Evolutionary conservation across 2,797 vertebrate genomes (phyloP).

Genomic region (Synaphobranchus kaupii): DNA sequence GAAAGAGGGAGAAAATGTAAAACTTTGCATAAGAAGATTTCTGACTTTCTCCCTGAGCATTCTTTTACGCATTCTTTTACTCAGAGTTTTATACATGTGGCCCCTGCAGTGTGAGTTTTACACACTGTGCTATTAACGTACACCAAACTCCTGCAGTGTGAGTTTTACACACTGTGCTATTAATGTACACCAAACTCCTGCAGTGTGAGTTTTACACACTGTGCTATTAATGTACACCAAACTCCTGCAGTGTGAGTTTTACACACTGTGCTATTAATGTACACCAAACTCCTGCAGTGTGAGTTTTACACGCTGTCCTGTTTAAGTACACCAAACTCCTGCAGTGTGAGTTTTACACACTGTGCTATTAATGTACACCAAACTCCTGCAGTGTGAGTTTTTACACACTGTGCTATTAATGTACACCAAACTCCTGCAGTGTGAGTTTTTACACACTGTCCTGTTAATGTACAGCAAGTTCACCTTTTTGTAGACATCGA

Average conservation of each 20-base stretch:
- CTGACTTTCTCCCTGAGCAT: no score
- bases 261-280: neutral
- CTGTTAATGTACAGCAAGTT: neutral
- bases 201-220: neutral
- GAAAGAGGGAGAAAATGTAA: no score
- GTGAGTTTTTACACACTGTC: neutral
- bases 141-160: constrained; percentile 97
- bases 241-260: constrained; percentile 94
- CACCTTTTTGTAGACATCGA: neutral
- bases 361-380: neutral
- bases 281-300: neutral
- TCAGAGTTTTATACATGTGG: no score
- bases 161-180: constrained; percentile 58
- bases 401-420: neutral
- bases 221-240: constrained; percentile 76
- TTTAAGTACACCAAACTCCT: neutral
- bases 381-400: neutral
- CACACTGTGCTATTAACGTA: constrained; percentile 47
- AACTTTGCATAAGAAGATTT: no score
- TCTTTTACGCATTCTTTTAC: no score
- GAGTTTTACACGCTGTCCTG: neutral
- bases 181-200: neutral
- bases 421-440: neutral
- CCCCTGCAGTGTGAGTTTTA: neutral
- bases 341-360: constrained; percentile 56